These are phyloP conservation scores for Thunnus thynnus DNA, from an alignment of 2,113 vertebrate genomes.

Conservation along the genomic window DNA sequence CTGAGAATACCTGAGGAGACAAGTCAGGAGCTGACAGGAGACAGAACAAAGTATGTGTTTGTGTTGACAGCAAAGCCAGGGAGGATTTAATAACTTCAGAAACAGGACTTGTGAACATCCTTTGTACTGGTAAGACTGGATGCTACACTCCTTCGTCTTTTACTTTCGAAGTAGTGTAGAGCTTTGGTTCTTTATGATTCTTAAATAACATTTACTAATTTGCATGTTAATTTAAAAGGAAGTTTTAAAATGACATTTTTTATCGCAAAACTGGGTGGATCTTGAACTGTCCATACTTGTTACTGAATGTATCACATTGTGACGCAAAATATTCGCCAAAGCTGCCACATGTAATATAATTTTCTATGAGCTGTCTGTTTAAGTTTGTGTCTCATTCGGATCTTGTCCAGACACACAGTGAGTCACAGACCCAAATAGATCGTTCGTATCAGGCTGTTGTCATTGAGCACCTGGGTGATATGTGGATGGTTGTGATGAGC, in stretches of 20 bases:
- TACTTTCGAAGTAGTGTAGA: not conserved
- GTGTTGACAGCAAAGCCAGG: slow-evolving; percentile 35
- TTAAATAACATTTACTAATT: not conserved
- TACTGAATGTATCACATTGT: not conserved
- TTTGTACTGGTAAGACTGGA: slow-evolving; percentile 65
- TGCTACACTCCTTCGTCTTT: slow-evolving; percentile 3
- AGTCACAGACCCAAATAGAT: slow-evolving; percentile 58
- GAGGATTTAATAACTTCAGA: slow-evolving; percentile 45
- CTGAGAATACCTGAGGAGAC: slow-evolving; percentile 82
- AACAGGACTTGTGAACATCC: slow-evolving; percentile 20
- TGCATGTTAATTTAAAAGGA: not conserved
- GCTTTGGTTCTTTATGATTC: not conserved
- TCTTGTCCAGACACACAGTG: slow-evolving; percentile 55
- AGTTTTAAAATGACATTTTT: not conserved
- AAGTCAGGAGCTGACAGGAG: slow-evolving; percentile 76
- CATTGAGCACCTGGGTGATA: slow-evolving; percentile 68
- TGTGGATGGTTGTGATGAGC: slow-evolving; percentile 28
- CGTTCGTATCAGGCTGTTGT: slow-evolving; percentile 55
- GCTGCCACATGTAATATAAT: not conserved
- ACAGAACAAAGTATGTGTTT: slow-evolving; percentile 52
- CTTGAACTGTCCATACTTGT: not conserved
- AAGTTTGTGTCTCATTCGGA: slow-evolving; percentile 4
- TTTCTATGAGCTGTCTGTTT: not conserved
- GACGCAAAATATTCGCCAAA: not conserved
- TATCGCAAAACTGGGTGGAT: not conserved